These are phyloP conservation scores for Platyrinchus mystaceus DNA, from an alignment of 2,797 vertebrate genomes.

Conservation along the genomic window DNA sequence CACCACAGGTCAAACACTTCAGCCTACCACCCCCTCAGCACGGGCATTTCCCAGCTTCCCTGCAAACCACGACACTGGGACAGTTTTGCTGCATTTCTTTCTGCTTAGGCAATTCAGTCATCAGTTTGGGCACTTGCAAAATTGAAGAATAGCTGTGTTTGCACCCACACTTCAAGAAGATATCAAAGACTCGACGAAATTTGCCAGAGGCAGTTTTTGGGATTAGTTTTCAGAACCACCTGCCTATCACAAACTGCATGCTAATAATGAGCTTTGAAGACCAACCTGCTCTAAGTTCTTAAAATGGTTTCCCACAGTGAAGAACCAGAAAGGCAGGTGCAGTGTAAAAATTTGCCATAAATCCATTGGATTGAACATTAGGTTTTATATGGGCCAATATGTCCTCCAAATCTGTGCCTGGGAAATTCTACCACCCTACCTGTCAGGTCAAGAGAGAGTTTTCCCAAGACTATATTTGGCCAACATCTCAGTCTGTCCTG, in stretches of 20 bases:
- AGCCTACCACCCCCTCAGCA: not conserved
- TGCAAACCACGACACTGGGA: rapidly evolving
- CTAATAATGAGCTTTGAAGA: not conserved
- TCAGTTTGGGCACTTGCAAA: not conserved
- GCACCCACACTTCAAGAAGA: not conserved
- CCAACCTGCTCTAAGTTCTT: not conserved
- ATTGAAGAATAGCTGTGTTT: not conserved
- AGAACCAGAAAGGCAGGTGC: not conserved
- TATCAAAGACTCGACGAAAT: not conserved
- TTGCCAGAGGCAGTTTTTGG: not conserved
- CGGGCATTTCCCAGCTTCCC: rapidly evolving
- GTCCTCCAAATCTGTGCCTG: not conserved
- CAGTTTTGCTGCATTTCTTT: not conserved
- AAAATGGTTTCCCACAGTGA: not conserved
- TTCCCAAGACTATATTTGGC: not conserved
- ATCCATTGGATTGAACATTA: not conserved
- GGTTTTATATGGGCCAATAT: not conserved
- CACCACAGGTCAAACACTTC: rapidly evolving
- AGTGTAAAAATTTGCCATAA: not conserved
- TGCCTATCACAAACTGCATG: not conserved
- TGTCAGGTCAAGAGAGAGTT: not conserved
- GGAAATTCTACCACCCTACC: not conserved
- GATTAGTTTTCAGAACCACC: not conserved
- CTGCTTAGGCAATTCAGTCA: not conserved
- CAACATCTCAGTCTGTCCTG: not conserved